phyloP scores from a whole-genome alignment of 2,113 vertebrate genomes.

The Caloenas nicobarica region DNA sequence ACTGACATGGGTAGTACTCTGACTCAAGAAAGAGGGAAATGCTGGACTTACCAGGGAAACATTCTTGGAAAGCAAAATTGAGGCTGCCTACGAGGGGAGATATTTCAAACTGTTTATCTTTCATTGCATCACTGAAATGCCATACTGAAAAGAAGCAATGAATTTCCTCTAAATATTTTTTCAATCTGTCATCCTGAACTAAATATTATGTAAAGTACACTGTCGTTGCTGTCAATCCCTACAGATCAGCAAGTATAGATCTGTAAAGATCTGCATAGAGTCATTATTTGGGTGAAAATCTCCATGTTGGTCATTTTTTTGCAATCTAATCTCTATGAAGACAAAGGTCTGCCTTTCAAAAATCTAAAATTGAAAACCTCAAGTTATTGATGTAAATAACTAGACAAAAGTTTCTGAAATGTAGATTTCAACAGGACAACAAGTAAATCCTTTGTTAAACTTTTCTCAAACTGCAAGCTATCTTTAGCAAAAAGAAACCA shows the following conservation, averaged over 20 bases:
- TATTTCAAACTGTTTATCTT: neutral
- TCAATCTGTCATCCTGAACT: neutral
- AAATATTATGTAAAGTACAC: neutral
- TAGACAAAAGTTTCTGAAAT: neutral
- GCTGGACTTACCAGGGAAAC: neutral
- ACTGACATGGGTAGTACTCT: neutral
- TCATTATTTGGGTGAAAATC: neutral
- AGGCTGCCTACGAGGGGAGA: neutral
- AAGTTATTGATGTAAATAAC: neutral
- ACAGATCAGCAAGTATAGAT: neutral
- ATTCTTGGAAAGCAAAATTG: slow-evolving; percentile 38
- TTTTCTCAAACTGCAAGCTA: neutral
- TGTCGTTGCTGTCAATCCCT: neutral
- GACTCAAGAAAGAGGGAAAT: neutral
- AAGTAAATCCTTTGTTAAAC: neutral
- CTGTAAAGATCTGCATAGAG: neutral
- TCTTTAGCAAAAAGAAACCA: neutral
- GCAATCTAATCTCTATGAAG: neutral
- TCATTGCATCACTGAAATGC: neutral
- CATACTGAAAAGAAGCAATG: neutral
- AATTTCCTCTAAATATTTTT: neutral
- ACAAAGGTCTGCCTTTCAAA: neutral
- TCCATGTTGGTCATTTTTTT: neutral
- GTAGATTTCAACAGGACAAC: neutral
- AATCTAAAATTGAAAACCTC: neutral